Conservation (phyloP, 2,888 invertebrate species). For the Drosophila affinis region DNA sequence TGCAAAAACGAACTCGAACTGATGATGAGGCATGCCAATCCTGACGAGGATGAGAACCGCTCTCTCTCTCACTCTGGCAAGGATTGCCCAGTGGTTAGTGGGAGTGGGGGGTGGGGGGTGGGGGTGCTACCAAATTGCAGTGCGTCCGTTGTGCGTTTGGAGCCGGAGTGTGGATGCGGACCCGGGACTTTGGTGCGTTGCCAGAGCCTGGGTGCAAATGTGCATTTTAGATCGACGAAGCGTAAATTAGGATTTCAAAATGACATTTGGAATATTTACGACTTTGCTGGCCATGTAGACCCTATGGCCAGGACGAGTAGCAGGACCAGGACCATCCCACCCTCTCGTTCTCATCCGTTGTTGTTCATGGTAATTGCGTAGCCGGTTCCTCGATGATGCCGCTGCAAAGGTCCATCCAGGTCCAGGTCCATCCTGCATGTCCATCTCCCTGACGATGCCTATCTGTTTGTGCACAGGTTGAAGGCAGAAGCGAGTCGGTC, state of each 20-base stretch:
- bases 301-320: slow-evolving; percentile 4
- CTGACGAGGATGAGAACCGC: slow-evolving; percentile 57
- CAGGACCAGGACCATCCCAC: neutral
- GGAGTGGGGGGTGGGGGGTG: neutral
- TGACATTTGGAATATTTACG: slow-evolving; percentile 84
- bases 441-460: slow-evolving; percentile 13
- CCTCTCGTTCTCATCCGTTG: slow-evolving; percentile 49
- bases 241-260: slow-evolving; percentile 84
- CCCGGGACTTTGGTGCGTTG: slow-evolving; percentile 61
- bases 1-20: slow-evolving; percentile 59
- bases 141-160: slow-evolving; percentile 66
- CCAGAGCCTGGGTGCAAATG: slow-evolving; percentile 65
- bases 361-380: slow-evolving; percentile 81
- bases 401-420: neutral
- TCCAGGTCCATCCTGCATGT: neutral
- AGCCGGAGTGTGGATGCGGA: slow-evolving; percentile 17
- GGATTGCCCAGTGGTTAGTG: slow-evolving; percentile 47
- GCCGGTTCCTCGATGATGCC: slow-evolving; percentile 37
- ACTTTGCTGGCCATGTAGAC: slow-evolving; percentile 68
- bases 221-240: slow-evolving; percentile 83
- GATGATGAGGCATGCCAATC: slow-evolving; percentile 79
- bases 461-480: slow-evolving; percentile 54
- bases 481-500: slow-evolving; percentile 12
- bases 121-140: slow-evolving; percentile 60
- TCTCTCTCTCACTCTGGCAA: slow-evolving; percentile 14